Percentiles rank a stretch among this genome's conserved stretches.
Conservation (phyloP, 2,888 invertebrate genomes). For the Gastrophysa polygoni region DNA sequence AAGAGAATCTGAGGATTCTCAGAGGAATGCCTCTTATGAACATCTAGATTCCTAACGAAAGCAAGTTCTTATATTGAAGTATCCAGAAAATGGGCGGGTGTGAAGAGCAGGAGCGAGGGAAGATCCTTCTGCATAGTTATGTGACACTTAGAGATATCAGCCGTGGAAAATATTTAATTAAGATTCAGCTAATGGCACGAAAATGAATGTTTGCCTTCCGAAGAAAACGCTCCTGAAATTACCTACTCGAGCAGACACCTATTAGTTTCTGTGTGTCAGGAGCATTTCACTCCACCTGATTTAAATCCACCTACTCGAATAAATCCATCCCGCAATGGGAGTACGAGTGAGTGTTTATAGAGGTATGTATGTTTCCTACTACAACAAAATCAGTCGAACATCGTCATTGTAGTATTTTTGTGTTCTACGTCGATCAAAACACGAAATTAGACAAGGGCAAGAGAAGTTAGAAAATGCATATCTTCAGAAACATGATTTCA, state of each 20-base stretch:
- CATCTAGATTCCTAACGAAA: neutral
- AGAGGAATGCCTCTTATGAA: too few relatives aligned
- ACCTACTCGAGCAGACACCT: constrained; percentile 47
- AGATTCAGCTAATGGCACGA: constrained; percentile 55
- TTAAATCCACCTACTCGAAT: constrained; percentile 24
- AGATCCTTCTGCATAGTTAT: constrained; percentile 56
- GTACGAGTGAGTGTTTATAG: neutral
- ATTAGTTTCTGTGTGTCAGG: constrained; percentile 47
- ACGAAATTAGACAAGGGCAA: too few relatives aligned
- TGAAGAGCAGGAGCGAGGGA: constrained; percentile 29
- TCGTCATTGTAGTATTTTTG: too few relatives aligned
- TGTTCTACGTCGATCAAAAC: too few relatives aligned
- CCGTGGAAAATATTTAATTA: constrained; percentile 60
- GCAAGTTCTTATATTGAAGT: constrained; percentile 17
- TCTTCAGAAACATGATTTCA: too few relatives aligned
- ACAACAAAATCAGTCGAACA: too few relatives aligned
- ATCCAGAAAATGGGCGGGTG: constrained; percentile 16
- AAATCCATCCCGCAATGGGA: constrained; percentile 16
- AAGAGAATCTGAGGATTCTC: too few relatives aligned
- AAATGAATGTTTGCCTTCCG: constrained; percentile 52
- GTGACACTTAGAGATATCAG: constrained; percentile 60
- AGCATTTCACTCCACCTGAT: constrained; percentile 30
- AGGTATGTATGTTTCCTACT: neutral
- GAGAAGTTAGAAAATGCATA: too few relatives aligned
- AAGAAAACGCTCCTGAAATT: constrained; percentile 36